Evolutionary conservation across 2,888 invertebrate genomes (phyloP).

Genomic region (Morpho deidamia): DNA sequence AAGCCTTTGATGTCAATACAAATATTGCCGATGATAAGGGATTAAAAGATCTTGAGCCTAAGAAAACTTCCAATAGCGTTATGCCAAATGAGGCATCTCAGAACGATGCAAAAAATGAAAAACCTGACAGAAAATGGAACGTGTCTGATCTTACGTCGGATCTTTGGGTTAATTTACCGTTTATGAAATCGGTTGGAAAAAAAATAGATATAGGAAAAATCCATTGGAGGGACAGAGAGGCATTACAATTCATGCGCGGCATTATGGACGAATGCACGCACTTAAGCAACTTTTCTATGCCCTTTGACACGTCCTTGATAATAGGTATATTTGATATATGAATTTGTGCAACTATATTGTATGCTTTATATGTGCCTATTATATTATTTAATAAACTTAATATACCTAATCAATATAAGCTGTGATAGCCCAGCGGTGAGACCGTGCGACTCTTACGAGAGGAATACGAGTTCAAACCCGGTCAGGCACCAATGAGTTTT

Average conservation of each 20-base stretch:
- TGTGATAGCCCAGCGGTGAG: no score
- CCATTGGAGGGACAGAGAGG: conserved; percentile 87
- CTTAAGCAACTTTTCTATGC: conserved; percentile 93
- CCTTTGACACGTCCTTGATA: conserved; percentile 92
- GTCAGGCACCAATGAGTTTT: no score
- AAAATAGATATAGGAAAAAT: conserved; percentile 79
- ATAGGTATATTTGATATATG: conserved; percentile 70
- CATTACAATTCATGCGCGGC: conserved; percentile 95
- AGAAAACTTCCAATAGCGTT: background rate
- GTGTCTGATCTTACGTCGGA: conserved; percentile 58
- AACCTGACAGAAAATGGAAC: conserved; percentile 51
- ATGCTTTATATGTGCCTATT: no score
- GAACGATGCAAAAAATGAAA: conserved; percentile 13
- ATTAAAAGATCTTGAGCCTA: background rate
- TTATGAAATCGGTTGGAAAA: conserved; percentile 47
- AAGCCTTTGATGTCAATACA: background rate
- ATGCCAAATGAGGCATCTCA: background rate
- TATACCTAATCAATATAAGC: no score
- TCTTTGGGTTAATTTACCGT: conserved; percentile 58
- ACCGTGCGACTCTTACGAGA: no score
- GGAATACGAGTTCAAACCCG: no score
- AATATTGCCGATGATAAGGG: background rate
- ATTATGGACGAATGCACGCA: conserved; percentile 99
- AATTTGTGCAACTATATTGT: no score
- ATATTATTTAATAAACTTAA: no score